Conservation (phyloP, 2,113 vertebrate genomes). For the Ptilorrhoa leucosticta region DNA sequence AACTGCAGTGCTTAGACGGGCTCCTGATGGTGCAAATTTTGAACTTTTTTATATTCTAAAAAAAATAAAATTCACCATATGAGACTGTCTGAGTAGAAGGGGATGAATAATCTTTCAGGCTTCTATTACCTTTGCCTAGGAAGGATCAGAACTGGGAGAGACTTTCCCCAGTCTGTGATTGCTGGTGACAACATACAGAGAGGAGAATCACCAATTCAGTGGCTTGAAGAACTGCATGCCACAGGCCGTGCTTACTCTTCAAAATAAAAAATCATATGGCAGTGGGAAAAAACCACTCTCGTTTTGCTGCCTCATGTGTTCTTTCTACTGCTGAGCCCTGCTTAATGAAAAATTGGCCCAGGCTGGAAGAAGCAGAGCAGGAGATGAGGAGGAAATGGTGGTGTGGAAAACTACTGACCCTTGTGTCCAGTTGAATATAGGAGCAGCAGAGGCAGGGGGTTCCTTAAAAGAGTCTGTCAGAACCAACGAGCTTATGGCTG, state of each 20-base stretch:
- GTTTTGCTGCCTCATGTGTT: background rate
- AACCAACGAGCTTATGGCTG: background rate
- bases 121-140: background rate
- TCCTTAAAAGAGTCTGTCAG: background rate
- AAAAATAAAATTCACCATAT: background rate
- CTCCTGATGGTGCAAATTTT: background rate
- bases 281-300: background rate
- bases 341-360: background rate
- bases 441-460: background rate
- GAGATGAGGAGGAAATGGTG: background rate
- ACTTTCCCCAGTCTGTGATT: background rate
- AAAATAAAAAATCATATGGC: background rate
- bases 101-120: background rate
- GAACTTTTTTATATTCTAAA: background rate
- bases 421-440: background rate
- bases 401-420: background rate
- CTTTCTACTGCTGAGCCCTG: background rate
- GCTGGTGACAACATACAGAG: constrained; percentile 1
- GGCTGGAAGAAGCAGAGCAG: background rate
- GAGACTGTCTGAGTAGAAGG: background rate
- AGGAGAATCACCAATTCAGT: background rate
- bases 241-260: background rate
- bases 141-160: background rate
- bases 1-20: background rate
- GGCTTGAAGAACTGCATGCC: background rate